These are phyloP conservation scores for Belonocnema kinseyi DNA, from an alignment of 1,140 invertebrate species.

Conservation along the genomic window DNA sequence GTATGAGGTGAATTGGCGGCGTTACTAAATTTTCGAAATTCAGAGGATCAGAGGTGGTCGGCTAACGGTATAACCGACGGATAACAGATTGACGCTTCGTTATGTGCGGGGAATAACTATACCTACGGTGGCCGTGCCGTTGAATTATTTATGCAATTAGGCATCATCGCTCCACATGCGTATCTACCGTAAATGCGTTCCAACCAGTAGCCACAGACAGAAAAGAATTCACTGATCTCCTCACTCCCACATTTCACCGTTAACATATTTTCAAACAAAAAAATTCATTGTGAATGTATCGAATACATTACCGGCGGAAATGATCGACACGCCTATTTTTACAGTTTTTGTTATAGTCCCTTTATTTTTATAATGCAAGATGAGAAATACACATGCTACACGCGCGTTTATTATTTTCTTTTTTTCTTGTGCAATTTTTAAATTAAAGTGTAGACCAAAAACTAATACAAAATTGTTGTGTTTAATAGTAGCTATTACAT, in stretches of 20 bases:
- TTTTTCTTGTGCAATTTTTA: too few species aligned
- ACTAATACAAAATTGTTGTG: too few species aligned
- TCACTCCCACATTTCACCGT: constrained; percentile 21
- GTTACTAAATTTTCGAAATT: constrained; percentile 55
- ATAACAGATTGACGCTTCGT: constrained; percentile 65
- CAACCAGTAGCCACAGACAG: neutral
- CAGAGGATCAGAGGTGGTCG: constrained; percentile 54
- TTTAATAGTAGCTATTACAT: too few species aligned
- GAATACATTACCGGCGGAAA: neutral
- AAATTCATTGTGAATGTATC: neutral
- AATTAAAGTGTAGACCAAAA: too few species aligned
- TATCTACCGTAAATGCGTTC: constrained; percentile 45
- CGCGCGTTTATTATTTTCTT: too few species aligned
- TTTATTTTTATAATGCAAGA: too few species aligned
- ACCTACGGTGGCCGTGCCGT: constrained; percentile 53
- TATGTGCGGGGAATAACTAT: constrained; percentile 62
- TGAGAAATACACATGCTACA: too few species aligned
- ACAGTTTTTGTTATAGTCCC: too few species aligned
- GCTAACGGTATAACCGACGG: constrained; percentile 60
- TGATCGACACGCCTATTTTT: neutral
- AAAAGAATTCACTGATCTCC: constrained; percentile 17
- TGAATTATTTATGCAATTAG: constrained; percentile 68
- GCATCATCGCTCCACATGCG: constrained; percentile 43
- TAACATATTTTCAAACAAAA: constrained; percentile 25
- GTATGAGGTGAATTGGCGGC: constrained; percentile 45